A percentile compares a stretch with the other conserved stretches of the same genome.
phyloP scores from a whole-genome alignment of 2,113 vertebrate genomes.

The Rhipidura dahli region DNA sequence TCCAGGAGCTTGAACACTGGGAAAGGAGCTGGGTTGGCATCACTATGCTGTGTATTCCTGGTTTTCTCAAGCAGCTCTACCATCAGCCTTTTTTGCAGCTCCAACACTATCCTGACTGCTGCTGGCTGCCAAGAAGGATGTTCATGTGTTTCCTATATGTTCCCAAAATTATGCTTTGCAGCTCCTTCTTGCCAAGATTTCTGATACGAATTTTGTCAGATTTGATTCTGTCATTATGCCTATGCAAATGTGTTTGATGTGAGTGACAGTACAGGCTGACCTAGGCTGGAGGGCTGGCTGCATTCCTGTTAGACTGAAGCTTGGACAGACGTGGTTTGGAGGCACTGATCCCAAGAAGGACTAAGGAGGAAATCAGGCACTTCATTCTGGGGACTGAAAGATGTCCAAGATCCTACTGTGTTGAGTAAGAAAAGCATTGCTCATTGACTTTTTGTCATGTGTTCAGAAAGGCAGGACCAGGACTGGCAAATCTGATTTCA shows the following conservation, averaged over 20 bases:
- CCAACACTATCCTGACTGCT: fast-evolving
- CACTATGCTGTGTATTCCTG: fast-evolving
- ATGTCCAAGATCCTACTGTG: fast-evolving
- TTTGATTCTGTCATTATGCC: not conserved
- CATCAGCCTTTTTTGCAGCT: not conserved
- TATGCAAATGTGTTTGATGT: not conserved
- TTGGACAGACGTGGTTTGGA: not conserved
- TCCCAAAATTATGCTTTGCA: not conserved
- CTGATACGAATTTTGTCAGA: not conserved
- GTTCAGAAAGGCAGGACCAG: not conserved
- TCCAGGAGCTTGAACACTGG: not conserved
- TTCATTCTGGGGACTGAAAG: not conserved
- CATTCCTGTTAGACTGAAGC: not conserved
- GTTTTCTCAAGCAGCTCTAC: not conserved
- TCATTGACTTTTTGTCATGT: not conserved
- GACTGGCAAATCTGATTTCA: not conserved
- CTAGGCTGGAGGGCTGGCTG: not conserved
- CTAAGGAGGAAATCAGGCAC: not conserved
- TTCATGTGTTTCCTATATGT: not conserved
- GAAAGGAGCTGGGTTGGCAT: fast-evolving
- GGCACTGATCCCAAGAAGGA: not conserved
- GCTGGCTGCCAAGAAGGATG: not conserved
- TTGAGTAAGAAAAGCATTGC: not conserved
- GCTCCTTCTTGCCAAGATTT: not conserved
- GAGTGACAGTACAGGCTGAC: not conserved